A percentile compares a stretch with the other conserved stretches of the same genome.
phyloP scores from a whole-genome alignment of 2,888 invertebrate genomes.

The Tenthredo mesomela region DNA sequence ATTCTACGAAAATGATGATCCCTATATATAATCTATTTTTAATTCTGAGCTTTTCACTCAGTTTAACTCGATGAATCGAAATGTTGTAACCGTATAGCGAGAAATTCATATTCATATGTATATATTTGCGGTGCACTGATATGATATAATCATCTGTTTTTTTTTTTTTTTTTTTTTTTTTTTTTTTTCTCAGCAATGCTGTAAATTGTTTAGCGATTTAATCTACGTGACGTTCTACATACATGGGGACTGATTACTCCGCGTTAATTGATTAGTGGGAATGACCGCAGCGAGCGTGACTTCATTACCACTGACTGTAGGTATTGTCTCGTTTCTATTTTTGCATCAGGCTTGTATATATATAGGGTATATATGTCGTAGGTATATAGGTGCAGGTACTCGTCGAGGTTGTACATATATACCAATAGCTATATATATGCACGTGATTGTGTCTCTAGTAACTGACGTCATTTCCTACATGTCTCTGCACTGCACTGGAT shows the following conservation, averaged over 20 bases:
- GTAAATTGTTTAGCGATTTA: conserved; percentile 12
- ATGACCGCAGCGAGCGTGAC: conserved; percentile 38
- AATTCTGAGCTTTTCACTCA: background rate
- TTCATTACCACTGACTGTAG: conserved; percentile 40
- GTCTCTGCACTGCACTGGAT: background rate
- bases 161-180: background rate
- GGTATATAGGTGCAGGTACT: background rate
- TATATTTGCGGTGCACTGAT: background rate
- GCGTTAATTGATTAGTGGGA: conserved; percentile 38
- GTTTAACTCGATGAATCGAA: background rate
- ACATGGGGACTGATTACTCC: conserved; percentile 18
- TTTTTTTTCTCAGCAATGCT: background rate
- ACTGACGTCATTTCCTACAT: conserved; percentile 35
- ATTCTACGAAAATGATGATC: background rate
- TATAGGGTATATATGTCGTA: background rate
- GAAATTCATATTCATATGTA: background rate
- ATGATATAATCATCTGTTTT: background rate
- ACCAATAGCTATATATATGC: background rate
- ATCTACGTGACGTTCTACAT: background rate
- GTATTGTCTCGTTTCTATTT: conserved; percentile 48
- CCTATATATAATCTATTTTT: background rate
- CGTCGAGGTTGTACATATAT: background rate
- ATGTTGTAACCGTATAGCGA: background rate
- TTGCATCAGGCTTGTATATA: background rate
- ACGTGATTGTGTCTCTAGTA: background rate